phyloP scores from a whole-genome alignment of 2,113 vertebrate species.

The Junco hyemalis region DNA sequence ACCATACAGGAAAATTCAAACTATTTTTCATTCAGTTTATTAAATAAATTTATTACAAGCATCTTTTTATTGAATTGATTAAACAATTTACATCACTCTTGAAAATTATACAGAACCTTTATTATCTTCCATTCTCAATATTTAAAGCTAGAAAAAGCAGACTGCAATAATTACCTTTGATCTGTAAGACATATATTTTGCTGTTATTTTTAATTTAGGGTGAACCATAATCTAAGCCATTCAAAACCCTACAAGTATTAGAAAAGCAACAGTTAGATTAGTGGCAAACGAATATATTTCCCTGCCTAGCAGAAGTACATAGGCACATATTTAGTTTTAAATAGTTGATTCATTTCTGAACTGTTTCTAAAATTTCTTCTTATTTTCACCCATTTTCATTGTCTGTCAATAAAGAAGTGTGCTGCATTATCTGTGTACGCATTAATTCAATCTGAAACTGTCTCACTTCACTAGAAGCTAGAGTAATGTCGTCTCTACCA shows the following conservation, averaged over 20 bases:
- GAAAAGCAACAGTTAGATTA: not conserved
- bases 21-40: not conserved
- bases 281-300: not conserved
- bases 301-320: not conserved
- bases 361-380: not conserved
- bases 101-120: not conserved
- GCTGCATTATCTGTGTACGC: not conserved
- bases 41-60: conserved; percentile 19
- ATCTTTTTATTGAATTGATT: not conserved
- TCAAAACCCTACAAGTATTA: not conserved
- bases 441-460: conserved; percentile 12
- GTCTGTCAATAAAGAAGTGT: not conserved
- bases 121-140: not conserved
- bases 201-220: not conserved
- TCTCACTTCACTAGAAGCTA: conserved; percentile 15
- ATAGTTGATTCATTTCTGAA: not conserved
- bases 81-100: not conserved
- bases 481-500: conserved; percentile 8
- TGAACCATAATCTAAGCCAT: not conserved
- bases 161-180: not conserved
- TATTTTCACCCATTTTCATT: not conserved
- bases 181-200: not conserved
- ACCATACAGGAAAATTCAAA: not conserved
- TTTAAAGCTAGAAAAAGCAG: conserved; percentile 28
- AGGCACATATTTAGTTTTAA: not conserved